Evolutionary conservation across 2,888 invertebrate species (phyloP).

Genomic region (Drosophila meridionalis): DNA sequence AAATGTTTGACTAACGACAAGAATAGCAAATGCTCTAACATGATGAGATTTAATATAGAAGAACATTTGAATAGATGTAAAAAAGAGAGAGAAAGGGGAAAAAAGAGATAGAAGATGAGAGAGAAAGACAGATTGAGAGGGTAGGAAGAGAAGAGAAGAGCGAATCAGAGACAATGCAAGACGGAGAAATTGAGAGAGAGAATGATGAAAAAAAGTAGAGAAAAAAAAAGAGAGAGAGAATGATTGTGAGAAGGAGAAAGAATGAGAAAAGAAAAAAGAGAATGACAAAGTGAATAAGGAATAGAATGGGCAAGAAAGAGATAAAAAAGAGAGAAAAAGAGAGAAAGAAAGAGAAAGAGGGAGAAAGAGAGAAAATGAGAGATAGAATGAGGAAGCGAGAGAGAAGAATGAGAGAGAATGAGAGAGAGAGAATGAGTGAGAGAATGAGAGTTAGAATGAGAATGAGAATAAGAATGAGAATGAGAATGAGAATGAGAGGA

Average conservation of each 20-base stretch:
- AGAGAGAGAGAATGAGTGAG: neutral
- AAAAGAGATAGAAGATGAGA: neutral
- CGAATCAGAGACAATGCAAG: neutral
- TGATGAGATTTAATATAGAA: neutral
- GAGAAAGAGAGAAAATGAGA: neutral
- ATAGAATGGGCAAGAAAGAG: neutral
- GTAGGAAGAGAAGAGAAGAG: no score
- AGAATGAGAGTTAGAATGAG: neutral
- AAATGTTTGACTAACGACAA: neutral
- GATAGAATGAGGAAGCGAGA: neutral
- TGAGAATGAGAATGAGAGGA: no score
- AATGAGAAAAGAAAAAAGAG: rapidly evolving
- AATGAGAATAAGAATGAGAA: no score
- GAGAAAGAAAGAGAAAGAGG: neutral
- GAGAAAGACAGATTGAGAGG: neutral
- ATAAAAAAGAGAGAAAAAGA: neutral
- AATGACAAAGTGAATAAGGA: neutral
- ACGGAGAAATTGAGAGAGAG: neutral
- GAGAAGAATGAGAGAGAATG: neutral
- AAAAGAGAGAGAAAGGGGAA: neutral
- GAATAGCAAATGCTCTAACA: neutral
- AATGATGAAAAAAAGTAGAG: neutral
- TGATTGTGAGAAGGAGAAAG: no score
- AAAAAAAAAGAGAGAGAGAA: neutral
- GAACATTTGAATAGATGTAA: no score